A percentile compares a stretch with the other conserved stretches of the same genome.
These are phyloP conservation scores for Drosophila colorata DNA, from an alignment of 2,888 invertebrate species.

Conservation along the genomic window DNA sequence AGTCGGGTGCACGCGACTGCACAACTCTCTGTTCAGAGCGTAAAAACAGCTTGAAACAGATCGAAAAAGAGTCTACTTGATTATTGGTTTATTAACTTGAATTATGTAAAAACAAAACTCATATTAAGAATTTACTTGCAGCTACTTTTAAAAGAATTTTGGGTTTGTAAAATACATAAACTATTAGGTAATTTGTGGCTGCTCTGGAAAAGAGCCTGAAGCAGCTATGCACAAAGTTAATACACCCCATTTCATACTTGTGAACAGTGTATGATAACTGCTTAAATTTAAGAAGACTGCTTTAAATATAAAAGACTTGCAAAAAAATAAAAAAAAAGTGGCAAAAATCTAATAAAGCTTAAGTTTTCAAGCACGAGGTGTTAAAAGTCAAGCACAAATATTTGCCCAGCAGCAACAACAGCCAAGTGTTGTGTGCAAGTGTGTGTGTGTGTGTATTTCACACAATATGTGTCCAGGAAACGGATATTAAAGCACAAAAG, in stretches of 20 bases:
- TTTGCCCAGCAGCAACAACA: slow-evolving; percentile 25
- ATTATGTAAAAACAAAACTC: no score
- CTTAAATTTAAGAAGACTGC: background rate
- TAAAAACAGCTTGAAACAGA: background rate
- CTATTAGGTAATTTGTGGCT: no score
- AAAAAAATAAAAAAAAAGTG: background rate
- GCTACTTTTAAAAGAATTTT: no score
- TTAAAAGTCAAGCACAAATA: slow-evolving; percentile 49
- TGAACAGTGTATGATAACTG: background rate
- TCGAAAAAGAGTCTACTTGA: no score
- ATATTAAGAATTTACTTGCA: no score
- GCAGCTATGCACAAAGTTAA: background rate
- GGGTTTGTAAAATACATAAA: no score
- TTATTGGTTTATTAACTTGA: background rate
- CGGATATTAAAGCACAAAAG: slow-evolving; percentile 70
- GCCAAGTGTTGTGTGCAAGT: background rate
- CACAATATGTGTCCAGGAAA: slow-evolving; percentile 61
- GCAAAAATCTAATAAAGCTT: slow-evolving; percentile 18
- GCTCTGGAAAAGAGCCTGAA: no score
- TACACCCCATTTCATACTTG: background rate
- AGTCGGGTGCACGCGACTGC: background rate
- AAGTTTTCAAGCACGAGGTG: slow-evolving; percentile 42
- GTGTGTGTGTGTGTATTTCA: slow-evolving; percentile 12
- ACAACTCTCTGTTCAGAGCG: background rate
- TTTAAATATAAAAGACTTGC: no score